A percentile compares a stretch with the other conserved stretches of the same genome.
phyloP scores from a whole-genome alignment of 1,140 invertebrate species.

The Stegodyphus dumicola region DNA sequence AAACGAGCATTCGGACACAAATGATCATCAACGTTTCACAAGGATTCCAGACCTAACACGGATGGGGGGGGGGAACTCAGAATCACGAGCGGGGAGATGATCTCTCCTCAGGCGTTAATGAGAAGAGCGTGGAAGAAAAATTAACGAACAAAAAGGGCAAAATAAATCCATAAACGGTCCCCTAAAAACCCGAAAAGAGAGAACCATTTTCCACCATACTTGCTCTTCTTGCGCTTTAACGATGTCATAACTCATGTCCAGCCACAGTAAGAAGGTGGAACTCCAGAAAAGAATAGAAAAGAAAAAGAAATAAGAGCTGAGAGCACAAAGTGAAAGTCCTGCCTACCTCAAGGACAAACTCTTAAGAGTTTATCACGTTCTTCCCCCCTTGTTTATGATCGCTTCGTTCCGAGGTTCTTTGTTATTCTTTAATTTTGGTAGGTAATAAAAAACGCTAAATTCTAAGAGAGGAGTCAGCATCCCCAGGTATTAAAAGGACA shows the following conservation, averaged over 20 bases:
- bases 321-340: not conserved
- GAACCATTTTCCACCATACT: too few species aligned
- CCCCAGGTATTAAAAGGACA: not conserved
- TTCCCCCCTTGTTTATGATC: slow-evolving; percentile 36
- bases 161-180: slow-evolving; percentile 54
- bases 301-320: slow-evolving; percentile 4
- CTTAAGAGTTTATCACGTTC: slow-evolving; percentile 29
- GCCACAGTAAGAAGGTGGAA: slow-evolving; percentile 30
- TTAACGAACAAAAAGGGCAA: slow-evolving; percentile 25
- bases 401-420: not conserved
- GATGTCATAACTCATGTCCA: slow-evolving; percentile 56
- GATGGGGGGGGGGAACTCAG: too few species aligned
- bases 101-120: not conserved
- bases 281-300: slow-evolving; percentile 12
- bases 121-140: slow-evolving; percentile 5
- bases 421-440: slow-evolving; percentile 24
- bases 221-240: slow-evolving; percentile 40
- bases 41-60: too few species aligned
- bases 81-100: too few species aligned
- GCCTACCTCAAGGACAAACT: slow-evolving; percentile 31
- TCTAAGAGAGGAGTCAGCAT: not conserved
- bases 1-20: too few species aligned
- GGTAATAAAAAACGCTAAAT: slow-evolving; percentile 24
- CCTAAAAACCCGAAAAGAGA: not conserved
- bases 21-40: too few species aligned